Evolutionary conservation across 2,888 invertebrate genomes (phyloP).

Genomic region (Agrotis puta): DNA sequence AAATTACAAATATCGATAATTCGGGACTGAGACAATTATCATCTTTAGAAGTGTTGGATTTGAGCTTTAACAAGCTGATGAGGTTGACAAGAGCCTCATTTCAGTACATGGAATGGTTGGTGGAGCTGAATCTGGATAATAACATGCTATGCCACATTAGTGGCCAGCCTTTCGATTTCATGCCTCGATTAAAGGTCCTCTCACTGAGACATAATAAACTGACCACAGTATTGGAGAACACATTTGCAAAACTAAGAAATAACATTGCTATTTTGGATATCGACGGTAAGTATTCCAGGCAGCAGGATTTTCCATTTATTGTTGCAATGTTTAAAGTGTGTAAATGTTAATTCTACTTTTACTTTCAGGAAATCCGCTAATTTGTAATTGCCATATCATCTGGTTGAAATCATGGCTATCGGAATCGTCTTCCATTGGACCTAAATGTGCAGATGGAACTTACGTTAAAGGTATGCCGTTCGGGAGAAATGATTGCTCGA

Average conservation of each 20-base stretch:
- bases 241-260: slow-evolving; percentile 94
- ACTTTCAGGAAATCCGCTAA: slow-evolving; percentile 94
- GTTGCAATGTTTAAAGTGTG: neutral
- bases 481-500: slow-evolving; percentile 93
- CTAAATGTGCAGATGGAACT: slow-evolving; percentile 95
- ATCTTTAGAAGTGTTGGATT: slow-evolving; percentile 96
- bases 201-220: slow-evolving; percentile 95
- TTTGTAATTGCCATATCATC: slow-evolving; percentile 95
- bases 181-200: slow-evolving; percentile 95
- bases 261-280: slow-evolving; percentile 96
- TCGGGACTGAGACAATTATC: slow-evolving; percentile 94
- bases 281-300: slow-evolving; percentile 92
- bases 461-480: slow-evolving; percentile 94
- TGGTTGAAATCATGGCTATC: slow-evolving; percentile 96
- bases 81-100: slow-evolving; percentile 93
- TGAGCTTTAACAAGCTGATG: slow-evolving; percentile 95
- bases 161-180: slow-evolving; percentile 95
- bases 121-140: slow-evolving; percentile 96
- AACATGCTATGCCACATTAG: slow-evolving; percentile 95
- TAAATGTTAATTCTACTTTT: slow-evolving; percentile 9
- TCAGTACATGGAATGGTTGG: slow-evolving; percentile 95
- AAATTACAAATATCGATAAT: slow-evolving; percentile 94
- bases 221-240: slow-evolving; percentile 93
- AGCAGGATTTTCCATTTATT: neutral
- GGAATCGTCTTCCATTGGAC: slow-evolving; percentile 94